Percentiles rank a stretch among this genome's conserved stretches.
Evolutionary conservation across 2,797 vertebrate species (phyloP).

Genomic region (Thaleichthys pacificus): DNA sequence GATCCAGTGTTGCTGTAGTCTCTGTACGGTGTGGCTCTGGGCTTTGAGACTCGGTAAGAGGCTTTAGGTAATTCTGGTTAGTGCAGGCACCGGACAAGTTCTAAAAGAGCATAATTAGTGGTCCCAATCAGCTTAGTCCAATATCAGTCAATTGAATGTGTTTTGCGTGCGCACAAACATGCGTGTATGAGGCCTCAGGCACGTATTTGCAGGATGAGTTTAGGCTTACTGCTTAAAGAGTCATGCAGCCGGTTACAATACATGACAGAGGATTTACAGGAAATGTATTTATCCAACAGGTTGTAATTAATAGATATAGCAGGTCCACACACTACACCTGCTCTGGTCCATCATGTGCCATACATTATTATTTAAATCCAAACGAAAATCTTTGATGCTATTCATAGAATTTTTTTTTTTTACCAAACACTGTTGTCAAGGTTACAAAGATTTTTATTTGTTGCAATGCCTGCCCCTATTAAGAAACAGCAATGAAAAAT

Average conservation of each 20-base stretch:
- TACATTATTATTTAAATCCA: background rate
- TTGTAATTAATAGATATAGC: background rate
- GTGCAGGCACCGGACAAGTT: slow-evolving; percentile 46
- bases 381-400: background rate
- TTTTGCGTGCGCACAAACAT: slow-evolving; percentile 46
- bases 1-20: slow-evolving; percentile 51
- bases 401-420: background rate
- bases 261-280: slow-evolving; percentile 3
- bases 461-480: slow-evolving; percentile 27
- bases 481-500: slow-evolving; percentile 19
- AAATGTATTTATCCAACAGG: background rate
- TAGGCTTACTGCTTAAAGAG: background rate
- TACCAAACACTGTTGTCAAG: background rate
- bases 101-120: slow-evolving; percentile 43
- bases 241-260: background rate
- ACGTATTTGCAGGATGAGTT: background rate
- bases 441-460: background rate
- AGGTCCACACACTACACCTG: background rate
- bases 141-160: slow-evolving; percentile 35
- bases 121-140: slow-evolving; percentile 57
- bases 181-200: slow-evolving; percentile 22
- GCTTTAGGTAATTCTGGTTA: slow-evolving; percentile 65
- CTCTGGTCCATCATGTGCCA: background rate
- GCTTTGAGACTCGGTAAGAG: slow-evolving; percentile 63
- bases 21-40: slow-evolving; percentile 32